Base-by-base conservation (phyloP, 2,888 invertebrate species). In the Neocrepidodera transversa region DNA sequence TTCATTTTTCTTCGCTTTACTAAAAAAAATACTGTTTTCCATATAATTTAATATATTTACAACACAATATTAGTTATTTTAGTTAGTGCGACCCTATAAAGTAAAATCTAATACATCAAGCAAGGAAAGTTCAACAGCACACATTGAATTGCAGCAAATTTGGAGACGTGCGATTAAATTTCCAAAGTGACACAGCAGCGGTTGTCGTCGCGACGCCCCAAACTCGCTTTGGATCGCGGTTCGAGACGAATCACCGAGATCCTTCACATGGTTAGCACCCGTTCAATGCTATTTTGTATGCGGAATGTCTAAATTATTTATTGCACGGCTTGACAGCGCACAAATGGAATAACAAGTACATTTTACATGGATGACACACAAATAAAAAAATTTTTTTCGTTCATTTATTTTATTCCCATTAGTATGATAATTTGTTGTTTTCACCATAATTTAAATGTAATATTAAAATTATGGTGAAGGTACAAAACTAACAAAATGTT, bases 271-370 rank as follows among this genome's bases (percentile, higher is more conserved):
- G 48, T 18, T 48, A 48, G 4, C 32, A 48, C 16, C 35, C 51
- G 40, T 26, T 26, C 14, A 30, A 40, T 51, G 17, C 26, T 26
- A 16, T 45, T 45, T 11, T 23, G 45, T 45, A 45, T 45, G 45
- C 45, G 16, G 45, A 28, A 45, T 28, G 28, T 45, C 28, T 45
- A 45, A 45, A 45, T 45, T 26, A 45, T 45, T 45, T 45, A 45
- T 45, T 45, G 45, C 45, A 28, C 20, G 16, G 28, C 26, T 45
- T 28, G 26, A 23, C 16, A 14, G 45, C 8, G 10, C 18, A 18
- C 23, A 45, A 45, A 45, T 45, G 45, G 45, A 26, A 28, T 45
- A 26, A 45, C 45, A 13, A 28, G 11, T 28, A 28, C 18, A 18
- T 2, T 32, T 32, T 32, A 32, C 11, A 32, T 32, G 32, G 32